Evolutionary conservation across 1,140 invertebrate genomes (phyloP).

Genomic region (Chlorops oryzae): DNA sequence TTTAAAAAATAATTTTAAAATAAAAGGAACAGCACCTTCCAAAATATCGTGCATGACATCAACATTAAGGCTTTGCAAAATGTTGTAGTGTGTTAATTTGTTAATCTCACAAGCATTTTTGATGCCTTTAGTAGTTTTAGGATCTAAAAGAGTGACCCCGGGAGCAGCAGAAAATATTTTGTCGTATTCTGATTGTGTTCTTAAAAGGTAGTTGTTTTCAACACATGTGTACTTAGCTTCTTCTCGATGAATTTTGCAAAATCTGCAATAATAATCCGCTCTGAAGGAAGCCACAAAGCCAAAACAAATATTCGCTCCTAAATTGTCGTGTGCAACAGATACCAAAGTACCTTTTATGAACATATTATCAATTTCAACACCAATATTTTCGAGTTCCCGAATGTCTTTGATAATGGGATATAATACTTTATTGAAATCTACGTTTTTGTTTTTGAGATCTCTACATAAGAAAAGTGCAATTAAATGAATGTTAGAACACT

Average conservation of each 20-base stretch:
- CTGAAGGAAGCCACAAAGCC: constrained; percentile 9
- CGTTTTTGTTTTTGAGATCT: constrained; percentile 8
- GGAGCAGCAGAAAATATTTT: background rate
- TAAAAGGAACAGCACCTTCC: constrained; percentile 7
- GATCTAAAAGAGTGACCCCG: background rate
- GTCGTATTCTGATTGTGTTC: constrained; percentile 4
- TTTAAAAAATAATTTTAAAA: constrained; percentile 4
- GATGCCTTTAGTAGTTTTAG: constrained; percentile 4
- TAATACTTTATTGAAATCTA: constrained; percentile 6
- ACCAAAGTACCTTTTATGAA: constrained; percentile 9
- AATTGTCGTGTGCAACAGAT: constrained; percentile 8
- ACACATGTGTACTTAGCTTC: constrained; percentile 3
- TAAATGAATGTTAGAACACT: constrained; percentile 2
- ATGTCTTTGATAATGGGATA: background rate
- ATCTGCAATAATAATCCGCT: constrained; percentile 4
- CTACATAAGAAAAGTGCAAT: constrained; percentile 6
- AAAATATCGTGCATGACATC: constrained; percentile 9
- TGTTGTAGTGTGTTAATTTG: constrained; percentile 3
- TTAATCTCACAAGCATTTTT: constrained; percentile 5
- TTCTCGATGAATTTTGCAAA: constrained; percentile 8
- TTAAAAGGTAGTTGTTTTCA: constrained; percentile 1
- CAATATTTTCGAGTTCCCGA: constrained; percentile 3
- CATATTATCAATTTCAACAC: background rate
- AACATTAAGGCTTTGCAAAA: background rate
- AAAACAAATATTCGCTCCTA: constrained; percentile 9